A percentile compares a stretch with the other conserved stretches of the same genome.
Evolutionary conservation across 2,888 invertebrate species (phyloP).

Genomic region (Lochmaea capreae): DNA sequence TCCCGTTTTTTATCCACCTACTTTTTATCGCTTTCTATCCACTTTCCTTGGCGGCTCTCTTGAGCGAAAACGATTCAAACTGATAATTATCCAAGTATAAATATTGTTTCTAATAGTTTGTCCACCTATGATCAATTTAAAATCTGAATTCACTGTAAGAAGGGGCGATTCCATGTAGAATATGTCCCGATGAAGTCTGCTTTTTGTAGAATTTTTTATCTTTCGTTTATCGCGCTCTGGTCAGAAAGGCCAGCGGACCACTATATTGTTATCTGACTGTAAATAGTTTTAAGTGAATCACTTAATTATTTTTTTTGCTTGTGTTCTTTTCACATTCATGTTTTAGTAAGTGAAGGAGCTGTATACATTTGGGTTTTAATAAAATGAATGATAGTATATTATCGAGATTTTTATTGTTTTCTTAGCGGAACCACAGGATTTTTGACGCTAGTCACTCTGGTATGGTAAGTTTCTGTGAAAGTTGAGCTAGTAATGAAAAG

Average conservation of each 20-base stretch:
- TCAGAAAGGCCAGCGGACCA: constrained; percentile 64
- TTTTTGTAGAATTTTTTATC: constrained; percentile 64
- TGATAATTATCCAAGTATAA: too few species aligned
- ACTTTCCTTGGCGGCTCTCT: too few species aligned
- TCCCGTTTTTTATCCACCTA: too few species aligned
- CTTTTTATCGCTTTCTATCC: too few species aligned
- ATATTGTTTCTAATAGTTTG: too few species aligned
- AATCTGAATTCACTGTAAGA: constrained; percentile 30
- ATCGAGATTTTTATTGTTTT: not conserved
- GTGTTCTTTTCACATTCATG: constrained; percentile 66
- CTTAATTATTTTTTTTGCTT: constrained; percentile 64
- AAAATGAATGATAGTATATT: constrained; percentile 66
- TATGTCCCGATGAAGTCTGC: constrained; percentile 57
- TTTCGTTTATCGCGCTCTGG: constrained; percentile 62
- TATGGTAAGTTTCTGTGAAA: too few species aligned
- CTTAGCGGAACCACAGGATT: not conserved
- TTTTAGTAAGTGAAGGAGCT: constrained; percentile 66
- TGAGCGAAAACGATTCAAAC: too few species aligned
- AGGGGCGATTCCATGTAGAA: constrained; percentile 31
- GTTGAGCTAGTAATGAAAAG: too few species aligned
- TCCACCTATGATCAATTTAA: constrained; percentile 12
- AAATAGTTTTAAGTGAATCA: constrained; percentile 67
- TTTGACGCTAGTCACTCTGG: not conserved
- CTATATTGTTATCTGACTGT: constrained; percentile 66
- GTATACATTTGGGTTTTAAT: constrained; percentile 67